Evolutionary conservation across 2,113 vertebrate species (phyloP), one percentile per base, ranked within the genome.

Genomic region (Chlamydotis undulata): DNA sequence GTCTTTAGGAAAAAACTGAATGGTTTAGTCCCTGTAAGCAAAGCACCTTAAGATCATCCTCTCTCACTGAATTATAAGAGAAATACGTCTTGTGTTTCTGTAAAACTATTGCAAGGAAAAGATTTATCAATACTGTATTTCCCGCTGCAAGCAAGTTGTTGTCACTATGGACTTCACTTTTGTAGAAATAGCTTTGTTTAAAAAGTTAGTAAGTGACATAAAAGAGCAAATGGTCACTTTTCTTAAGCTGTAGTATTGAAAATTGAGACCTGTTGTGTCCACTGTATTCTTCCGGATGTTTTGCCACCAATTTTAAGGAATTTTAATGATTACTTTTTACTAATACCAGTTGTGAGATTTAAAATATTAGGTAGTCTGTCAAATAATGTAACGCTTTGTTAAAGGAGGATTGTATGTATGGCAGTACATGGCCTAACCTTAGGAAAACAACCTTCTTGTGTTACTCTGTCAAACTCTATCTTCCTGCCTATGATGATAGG

Each of bases 161-260:
- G 29, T 52, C 22, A 18, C 29, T 70, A 6, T 28, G 37, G 39
- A 53, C 31, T 49, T 80, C 31, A 53, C 81, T 86, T 86, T 74
- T 41, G 23, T 60, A 87, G 63, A 63, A 91, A 65, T 56, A 56
- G 15, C 14, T 55, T 68, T 81, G 35, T 87, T 67, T 78, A 61
- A 56, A 80, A 59, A 28, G 31, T 53, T 75, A 37, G 37, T 37
- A 15, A 70, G 24, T 49, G 52, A 52, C 31, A 35, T 41, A 61
- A 68, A 70, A 73, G 77, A 90, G 47, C 29, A 76, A 78, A 67
- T 53, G 43, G 41, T 80, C 59, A 70, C 74, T 73, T 97, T 95
- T 98, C 96, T 97, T 96, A 86, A 95, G 97, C 37, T 97, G 96
- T 97, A 95, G 89, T 96, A 97, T 82, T 96, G 85, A 97, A 94